Base-by-base conservation (phyloP, 2,113 vertebrate species). In the Leuciscus idus region DNA sequence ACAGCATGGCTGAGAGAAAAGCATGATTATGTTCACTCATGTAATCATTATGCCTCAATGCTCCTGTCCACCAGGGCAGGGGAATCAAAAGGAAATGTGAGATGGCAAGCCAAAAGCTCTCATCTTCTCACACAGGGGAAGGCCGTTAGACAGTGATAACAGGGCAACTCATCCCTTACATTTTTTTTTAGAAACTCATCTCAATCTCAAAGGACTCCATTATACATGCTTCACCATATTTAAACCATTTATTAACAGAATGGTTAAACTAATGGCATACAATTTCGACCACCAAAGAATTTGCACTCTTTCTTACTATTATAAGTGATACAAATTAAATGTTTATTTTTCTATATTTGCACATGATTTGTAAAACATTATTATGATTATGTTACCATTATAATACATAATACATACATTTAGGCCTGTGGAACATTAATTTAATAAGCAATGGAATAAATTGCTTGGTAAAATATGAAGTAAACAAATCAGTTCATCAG, bases 61-160 rank as follows among this genome's bases (percentile, higher is more conserved):
- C 64, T 73, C 30, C 81, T 77, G 84, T 84, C 52, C 78, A 30
- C 30, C 36, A 77, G 70, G 66, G 81, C 78, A 84, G n/a, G 26
- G 46, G 61, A 84, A 73, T 88, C 86, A 86, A 84, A 86, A 55
- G 66, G 81, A 87, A 87, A 86, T 33, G 50, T 83, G 81, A 86
- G 81, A 84, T 26, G 8, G 57, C 55, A 33, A 73, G 79, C 83
- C 70, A 81, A 72, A 86, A 36, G n/a, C 75, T 88, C 81, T 86
- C 43, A 75, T 84, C 64, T 86, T 84, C 70, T 86, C 50, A 77
- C 39, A 81, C 57, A 76, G 50, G 30, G 68, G 70, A 81, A 62
- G 11, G 39, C 77, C 83, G 68, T 82, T 72, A 82, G 64, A 81
- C 30, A 50, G 76, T 84, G 74, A 86, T 84, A 79, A 86, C 78